Evolutionary conservation across 2,797 vertebrate genomes (phyloP), one percentile per base, ranked within the genome.

Genomic region (Dallia pectoralis): DNA sequence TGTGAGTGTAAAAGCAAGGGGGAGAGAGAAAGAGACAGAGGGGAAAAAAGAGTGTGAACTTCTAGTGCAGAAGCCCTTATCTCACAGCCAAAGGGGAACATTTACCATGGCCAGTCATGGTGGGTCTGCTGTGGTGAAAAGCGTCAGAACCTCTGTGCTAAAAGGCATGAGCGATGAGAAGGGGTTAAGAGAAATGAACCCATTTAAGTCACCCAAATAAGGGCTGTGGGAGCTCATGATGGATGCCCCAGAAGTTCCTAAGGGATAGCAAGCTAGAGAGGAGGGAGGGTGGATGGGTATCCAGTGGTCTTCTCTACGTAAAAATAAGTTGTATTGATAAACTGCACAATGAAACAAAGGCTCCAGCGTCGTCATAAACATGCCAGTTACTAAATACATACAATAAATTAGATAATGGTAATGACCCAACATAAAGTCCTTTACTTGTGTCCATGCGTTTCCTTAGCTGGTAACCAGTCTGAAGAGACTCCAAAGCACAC

Each of bases 171-270:
- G 89, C 91, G 85, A 93, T 93, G 91, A 89, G 87, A 89, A 90
- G 70, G 84, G 93, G 92, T 94, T 94, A 94, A 94, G 93, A 93
- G 93, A 93, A 92, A 87, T 93, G 93, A 94, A 94, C 92, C 93
- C 89, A 92, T 93, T 93, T 93, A 93, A 93, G 91, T 93, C 91
- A 91, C 91, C 92, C 91, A 93, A 93, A 93, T 91, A 93, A 93
- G 90, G 91, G 87, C 86, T 90, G 88, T 86, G 80, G 74, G 74
- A 88, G 84, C 63, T 81, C 66, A 47, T 92, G 91, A 92, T 90
- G 83, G 85, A 93, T 92, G 89, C 62, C 83, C 36, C 78, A 53
- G 71, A 81, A 80, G 88, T 81, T 89, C 89, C 88, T 87, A 74
- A 86, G 87, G 86, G 89, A 89, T 87, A 88, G 79, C 78, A 86